Evolutionary conservation across 2,113 vertebrate genomes (phyloP).

Genomic region (Lonchura striata): DNA sequence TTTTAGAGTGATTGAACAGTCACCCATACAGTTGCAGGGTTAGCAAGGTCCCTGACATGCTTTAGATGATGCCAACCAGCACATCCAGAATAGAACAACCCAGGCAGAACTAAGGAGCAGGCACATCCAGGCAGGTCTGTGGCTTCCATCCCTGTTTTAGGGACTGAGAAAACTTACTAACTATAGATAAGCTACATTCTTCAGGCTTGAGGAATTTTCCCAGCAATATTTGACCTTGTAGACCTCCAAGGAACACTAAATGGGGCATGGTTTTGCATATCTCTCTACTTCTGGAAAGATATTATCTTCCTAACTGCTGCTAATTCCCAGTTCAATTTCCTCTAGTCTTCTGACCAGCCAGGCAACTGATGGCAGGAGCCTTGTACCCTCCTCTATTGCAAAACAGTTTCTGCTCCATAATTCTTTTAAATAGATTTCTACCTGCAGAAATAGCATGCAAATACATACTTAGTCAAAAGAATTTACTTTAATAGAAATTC

Average conservation of each 20-base stretch:
- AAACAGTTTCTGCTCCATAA: not conserved
- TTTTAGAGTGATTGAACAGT: not conserved
- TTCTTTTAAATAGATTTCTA: not conserved
- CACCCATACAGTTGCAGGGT: not conserved
- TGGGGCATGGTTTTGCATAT: not conserved
- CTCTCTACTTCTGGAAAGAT: not conserved
- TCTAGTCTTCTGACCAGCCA: not conserved
- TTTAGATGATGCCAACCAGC: not conserved
- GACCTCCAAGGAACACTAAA: not conserved
- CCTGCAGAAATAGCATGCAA: not conserved
- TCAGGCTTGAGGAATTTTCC: not conserved
- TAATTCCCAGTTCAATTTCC: not conserved
- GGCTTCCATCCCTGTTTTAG: not conserved
- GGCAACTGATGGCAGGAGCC: not conserved
- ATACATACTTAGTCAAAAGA: not conserved
- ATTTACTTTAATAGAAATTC: not conserved
- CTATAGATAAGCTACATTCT: not conserved
- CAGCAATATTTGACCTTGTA: not conserved
- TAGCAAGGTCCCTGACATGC: not conserved
- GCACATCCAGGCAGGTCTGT: rapidly evolving
- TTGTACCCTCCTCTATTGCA: not conserved
- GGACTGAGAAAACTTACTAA: not conserved
- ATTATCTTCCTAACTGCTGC: not conserved
- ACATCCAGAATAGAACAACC: too few species aligned
- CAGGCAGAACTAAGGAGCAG: not conserved